Conservation (phyloP, 2,113 vertebrate genomes). For the Periophthalmus modestus region DNA sequence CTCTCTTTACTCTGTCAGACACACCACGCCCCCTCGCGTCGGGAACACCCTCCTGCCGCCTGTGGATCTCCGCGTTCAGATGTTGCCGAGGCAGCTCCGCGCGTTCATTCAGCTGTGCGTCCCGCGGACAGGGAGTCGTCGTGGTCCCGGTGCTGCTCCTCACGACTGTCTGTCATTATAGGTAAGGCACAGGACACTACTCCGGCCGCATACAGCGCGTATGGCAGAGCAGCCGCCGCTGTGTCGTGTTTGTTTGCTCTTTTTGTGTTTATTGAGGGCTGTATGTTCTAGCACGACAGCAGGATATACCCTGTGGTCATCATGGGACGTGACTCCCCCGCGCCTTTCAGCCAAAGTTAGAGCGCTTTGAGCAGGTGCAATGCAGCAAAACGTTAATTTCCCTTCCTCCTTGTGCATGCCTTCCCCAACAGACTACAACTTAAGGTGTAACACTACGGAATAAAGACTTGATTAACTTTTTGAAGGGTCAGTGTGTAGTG, state of each 20-base stretch:
- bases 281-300: slow-evolving; percentile 28
- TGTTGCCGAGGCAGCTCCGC: slow-evolving; percentile 52
- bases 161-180: slow-evolving; percentile 19
- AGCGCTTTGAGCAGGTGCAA: slow-evolving; percentile 70
- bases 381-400: slow-evolving; percentile 68
- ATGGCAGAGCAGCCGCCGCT: slow-evolving; percentile 23
- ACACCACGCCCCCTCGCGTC: slow-evolving; percentile 70
- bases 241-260: slow-evolving; percentile 8
- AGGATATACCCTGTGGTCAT: slow-evolving; percentile 20
- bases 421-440: slow-evolving; percentile 7
- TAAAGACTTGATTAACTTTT: slow-evolving; percentile 22
- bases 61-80: slow-evolving; percentile 47
- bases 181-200: slow-evolving; percentile 49
- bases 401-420: slow-evolving; percentile 3
- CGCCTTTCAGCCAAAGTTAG: slow-evolving; percentile 57
- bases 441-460: background rate
- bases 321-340: slow-evolving; percentile 31
- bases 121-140: slow-evolving; percentile 15
- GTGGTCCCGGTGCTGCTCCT: background rate
- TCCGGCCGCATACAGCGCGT: slow-evolving; percentile 3
- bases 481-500: background rate
- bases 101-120: slow-evolving; percentile 9
- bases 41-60: slow-evolving; percentile 65
- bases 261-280: background rate
- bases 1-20: slow-evolving; percentile 28